Base-by-base conservation (phyloP, 2,797 vertebrate genomes). In the Mallotus villosus region DNA sequence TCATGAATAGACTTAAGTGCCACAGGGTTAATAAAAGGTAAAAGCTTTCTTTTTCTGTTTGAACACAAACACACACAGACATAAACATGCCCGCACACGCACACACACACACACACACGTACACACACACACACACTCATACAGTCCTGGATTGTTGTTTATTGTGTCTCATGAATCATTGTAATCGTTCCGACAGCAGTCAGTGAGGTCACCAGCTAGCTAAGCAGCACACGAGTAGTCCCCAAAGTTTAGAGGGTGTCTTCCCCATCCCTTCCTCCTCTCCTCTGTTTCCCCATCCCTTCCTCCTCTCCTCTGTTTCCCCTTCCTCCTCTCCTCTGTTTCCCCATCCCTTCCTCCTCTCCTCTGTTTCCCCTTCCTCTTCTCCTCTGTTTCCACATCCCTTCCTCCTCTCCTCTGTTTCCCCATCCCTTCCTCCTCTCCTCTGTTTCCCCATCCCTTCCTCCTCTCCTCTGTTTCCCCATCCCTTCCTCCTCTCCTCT, bases 1-100 rank as follows among this genome's bases (percentile, higher is more conserved):
- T 89, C 84, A 86, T 86, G 70, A 79, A 91, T 85, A 68, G 81
- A 84, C 80, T 75, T 57, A 64, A 78, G 65, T 84, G 85, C 87
- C 81, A 79, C 60, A 63, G 79, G 68, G 77, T 81, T 86, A 86
- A 90, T 87, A 79, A 85, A 82, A 68, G 63, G 79, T 16, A 25
- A 49, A 64, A 1, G 27, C 11, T 64, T 19, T 37, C 70, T 19
- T 37, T 58, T 51, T 55, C 29, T 16, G 19, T 37, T 34, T 34
- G n/a, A 32, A 21, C 25, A 9, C 24, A 24, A 25, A 34, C 59
- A 37, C 53, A 57, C 12, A 58, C 53, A 21, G 8, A 62, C 14
- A 27, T 22, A 61, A 9, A 55, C 66, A 67, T 37, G 32, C 46
- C 12, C 60, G 24, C 27, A n/a, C 21, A 29, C 46, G 5, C 11